Base-by-base conservation (phyloP, 2,888 invertebrate genomes). In the Cataglyphis albicans region DNA sequence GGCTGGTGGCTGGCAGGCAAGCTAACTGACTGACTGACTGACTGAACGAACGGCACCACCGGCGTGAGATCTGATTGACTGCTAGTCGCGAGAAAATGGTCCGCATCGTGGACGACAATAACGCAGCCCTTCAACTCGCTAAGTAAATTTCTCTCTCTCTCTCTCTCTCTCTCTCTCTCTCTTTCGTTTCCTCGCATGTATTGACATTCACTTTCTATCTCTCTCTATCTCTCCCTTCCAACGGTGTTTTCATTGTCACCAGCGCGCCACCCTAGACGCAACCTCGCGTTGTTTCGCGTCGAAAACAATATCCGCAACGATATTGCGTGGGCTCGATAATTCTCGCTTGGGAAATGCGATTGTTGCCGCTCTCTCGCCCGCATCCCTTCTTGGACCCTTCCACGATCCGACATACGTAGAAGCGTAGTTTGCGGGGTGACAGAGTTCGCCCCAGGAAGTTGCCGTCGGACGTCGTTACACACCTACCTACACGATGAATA, bases 231-330 rank as follows among this genome's bases (percentile, higher is more conserved):
- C 44, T 25, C 41, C 35, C 48, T 38, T 0, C 25, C 65, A 35
- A 18, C 35, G 72, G 52, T 4, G 85, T 89, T 87, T 88, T 84
- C 86, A 90, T 89, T 89, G 90, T 89, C 87, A 82, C 81, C 44
- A 86, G 12, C 18, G 35, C 25, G 15, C 84, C 85, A 87, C 82
- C 85, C 76, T 64, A 48, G 38, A 35, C 38, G 65, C 83, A 84
- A 82, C 81, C 41, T 68, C 74, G 72, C 70, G 83, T 83, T 84
- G 88, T 85, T 75, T 88, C 89, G 91, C 91, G 91, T 91, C 88
- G 90, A 92, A 80, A 93, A 94, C 94, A 94, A 94, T 94, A 94
- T 94, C 94, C 94, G 94, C 91, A 91, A 91, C 91, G 92, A 93
- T 93, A 94, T 94, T 94, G 93, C 94, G 91, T 91, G 91, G 92